Evolutionary conservation across 2,888 invertebrate genomes (phyloP).

Genomic region (Pasiphila rectangulata): DNA sequence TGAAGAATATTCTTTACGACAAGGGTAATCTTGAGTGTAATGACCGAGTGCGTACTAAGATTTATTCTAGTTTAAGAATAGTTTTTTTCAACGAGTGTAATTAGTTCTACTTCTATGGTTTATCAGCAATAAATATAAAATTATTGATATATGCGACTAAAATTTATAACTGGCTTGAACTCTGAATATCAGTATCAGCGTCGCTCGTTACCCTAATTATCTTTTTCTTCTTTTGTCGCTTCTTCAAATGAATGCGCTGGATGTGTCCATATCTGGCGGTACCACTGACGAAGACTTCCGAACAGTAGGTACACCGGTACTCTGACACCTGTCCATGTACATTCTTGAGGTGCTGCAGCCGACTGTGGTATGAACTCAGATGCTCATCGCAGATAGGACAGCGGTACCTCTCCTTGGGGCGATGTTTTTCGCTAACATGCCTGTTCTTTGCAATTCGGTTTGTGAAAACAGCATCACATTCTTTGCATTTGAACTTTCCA

Average conservation of each 20-base stretch:
- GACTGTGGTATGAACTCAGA: constrained; percentile 52
- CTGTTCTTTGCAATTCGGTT: constrained; percentile 46
- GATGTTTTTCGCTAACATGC: constrained; percentile 47
- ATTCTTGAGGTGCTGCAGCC: constrained; percentile 50
- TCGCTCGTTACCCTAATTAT: neutral
- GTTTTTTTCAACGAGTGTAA: neutral
- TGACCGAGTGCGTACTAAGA: no score
- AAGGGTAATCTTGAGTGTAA: no score
- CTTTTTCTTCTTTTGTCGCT: constrained; percentile 30
- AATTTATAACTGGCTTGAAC: no score
- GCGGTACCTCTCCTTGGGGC: constrained; percentile 50
- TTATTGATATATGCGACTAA: no score
- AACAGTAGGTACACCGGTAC: constrained; percentile 51
- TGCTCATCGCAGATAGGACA: constrained; percentile 54
- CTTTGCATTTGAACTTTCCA: constrained; percentile 60
- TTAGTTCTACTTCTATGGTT: neutral
- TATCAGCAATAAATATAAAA: no score
- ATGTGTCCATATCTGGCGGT: constrained; percentile 62
- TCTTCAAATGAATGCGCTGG: constrained; percentile 52
- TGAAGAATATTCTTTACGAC: no score
- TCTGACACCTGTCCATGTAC: constrained; percentile 52
- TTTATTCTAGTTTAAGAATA: no score
- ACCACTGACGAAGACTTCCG: constrained; percentile 52
- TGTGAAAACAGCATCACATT: constrained; percentile 62
- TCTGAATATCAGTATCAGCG: neutral